Evolutionary conservation across 2,797 vertebrate genomes (phyloP), one percentile per base, ranked within the genome.

Genomic region (Ataeniobius toweri): DNA sequence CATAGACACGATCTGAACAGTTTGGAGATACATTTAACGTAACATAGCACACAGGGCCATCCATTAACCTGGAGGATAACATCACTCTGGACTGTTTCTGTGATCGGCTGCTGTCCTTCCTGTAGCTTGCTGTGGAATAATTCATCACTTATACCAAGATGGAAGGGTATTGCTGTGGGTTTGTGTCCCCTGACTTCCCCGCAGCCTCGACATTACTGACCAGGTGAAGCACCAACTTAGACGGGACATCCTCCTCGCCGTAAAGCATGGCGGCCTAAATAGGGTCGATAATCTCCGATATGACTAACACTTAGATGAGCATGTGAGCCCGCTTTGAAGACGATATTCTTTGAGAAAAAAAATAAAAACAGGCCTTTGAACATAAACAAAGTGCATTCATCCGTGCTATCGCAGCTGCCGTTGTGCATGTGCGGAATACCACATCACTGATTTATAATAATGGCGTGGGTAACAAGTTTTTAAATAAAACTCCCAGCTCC

Each of bases 201-300:
- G 55, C 77, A 79, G 46, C 80, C 87, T 86, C 87, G 88, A 84
- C 84, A 80, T 84, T 80, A 73, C 71, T 80, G 90, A 88, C 88
- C 93, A 93, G 92, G 92, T 95, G 93, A 93, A 92, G 86, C 88
- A 56, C 88, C 72, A 94, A 94, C 92, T 95, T 93, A 81, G 81
- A 92, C 92, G 92, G 94, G 94, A 95, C 93, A 94, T 91, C 86
- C 85, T 90, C 86, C 74, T 85, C 83, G 78, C 85, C 68, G 78
- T 76, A 22, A 82, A 89, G 88, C 91, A 92, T 91, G 92, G 91
- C 92, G 92, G 93, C 92, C 92, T 93, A 89, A 87, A 91, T 81
- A 74, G 81, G 87, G 90, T 93, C 86, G 80, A 85, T 90, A 90
- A 92, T 92, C 90, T 90, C 89, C 87, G 26, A 81, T 82, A 67